Evolutionary conservation across 2,797 vertebrate species (phyloP).

Genomic region (Columba guinea): DNA sequence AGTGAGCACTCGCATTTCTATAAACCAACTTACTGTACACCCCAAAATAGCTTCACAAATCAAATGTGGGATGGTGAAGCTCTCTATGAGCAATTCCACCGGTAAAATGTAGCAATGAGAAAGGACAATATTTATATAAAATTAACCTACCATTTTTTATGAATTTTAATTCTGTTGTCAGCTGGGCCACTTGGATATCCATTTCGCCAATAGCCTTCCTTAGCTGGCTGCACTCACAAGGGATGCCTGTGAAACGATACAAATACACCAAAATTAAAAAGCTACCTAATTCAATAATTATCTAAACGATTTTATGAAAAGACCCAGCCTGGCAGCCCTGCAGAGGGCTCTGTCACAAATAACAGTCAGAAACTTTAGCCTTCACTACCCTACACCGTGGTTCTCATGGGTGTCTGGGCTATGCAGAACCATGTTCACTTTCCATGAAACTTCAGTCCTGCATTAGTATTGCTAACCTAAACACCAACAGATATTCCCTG

Average conservation of each 20-base stretch:
- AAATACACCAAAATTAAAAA: neutral
- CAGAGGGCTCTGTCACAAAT: neutral
- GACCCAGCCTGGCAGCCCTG: neutral
- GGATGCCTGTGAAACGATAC: constrained; percentile 80
- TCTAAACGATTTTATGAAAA: neutral
- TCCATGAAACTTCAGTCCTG: neutral
- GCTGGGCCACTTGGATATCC: constrained; percentile 92
- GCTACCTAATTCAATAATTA: neutral
- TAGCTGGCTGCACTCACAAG: constrained; percentile 93
- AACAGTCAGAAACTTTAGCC: neutral
- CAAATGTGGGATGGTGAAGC: neutral
- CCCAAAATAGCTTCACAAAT: constrained; percentile 55
- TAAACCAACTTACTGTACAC: constrained; percentile 82
- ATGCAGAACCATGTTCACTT: neutral
- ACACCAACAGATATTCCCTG: neutral
- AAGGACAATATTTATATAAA: neutral
- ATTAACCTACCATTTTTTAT: constrained; percentile 93
- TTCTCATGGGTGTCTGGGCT: neutral
- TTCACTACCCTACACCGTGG: neutral
- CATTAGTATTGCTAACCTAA: neutral
- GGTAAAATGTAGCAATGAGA: neutral
- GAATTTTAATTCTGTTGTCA: constrained; percentile 93
- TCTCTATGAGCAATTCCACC: neutral
- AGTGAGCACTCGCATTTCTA: constrained; percentile 94
- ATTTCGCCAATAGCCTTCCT: constrained; percentile 96